A percentile compares a stretch with the other conserved stretches of the same genome.
These are phyloP conservation scores for Tylochromis polylepis DNA, from an alignment of 2,113 vertebrate genomes.

Conservation along the genomic window DNA sequence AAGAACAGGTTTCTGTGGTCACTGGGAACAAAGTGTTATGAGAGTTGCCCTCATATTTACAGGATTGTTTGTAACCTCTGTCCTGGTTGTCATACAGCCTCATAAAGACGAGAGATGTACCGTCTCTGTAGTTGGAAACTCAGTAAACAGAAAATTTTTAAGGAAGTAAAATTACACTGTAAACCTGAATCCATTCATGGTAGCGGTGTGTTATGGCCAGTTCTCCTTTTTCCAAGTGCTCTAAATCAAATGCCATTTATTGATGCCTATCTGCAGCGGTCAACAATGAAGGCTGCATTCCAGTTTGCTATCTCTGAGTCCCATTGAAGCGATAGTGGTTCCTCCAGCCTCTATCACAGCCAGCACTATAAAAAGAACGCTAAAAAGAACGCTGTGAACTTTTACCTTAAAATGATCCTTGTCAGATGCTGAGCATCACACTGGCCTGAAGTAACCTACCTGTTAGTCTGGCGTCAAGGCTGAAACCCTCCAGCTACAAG, in stretches of 20 bases:
- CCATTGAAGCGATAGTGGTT: background rate
- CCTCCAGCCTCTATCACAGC: background rate
- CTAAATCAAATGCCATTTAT: slow-evolving; percentile 14
- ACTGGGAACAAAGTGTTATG: background rate
- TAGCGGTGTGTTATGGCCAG: background rate
- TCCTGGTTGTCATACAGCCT: background rate
- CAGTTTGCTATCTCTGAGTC: background rate
- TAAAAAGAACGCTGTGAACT: background rate
- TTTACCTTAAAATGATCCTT: background rate
- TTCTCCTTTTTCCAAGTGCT: slow-evolving; percentile 20
- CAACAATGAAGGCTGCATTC: background rate
- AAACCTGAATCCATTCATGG: background rate
- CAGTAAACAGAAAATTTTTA: background rate
- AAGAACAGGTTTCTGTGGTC: background rate
- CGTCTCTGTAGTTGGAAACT: background rate
- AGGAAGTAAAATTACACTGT: slow-evolving; percentile 14
- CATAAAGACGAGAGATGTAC: background rate
- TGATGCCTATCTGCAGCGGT: background rate
- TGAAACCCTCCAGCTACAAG: background rate
- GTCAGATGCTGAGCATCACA: background rate
- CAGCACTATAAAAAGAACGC: background rate
- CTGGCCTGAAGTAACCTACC: background rate
- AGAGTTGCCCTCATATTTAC: background rate
- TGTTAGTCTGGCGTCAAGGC: background rate
- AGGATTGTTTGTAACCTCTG: background rate